Percentiles rank a stretch among this genome's conserved stretches.
Evolutionary conservation across 35 echinoderm and acorn worm species (phyloP).

Genomic region (Heliocidaris tuberculata): DNA sequence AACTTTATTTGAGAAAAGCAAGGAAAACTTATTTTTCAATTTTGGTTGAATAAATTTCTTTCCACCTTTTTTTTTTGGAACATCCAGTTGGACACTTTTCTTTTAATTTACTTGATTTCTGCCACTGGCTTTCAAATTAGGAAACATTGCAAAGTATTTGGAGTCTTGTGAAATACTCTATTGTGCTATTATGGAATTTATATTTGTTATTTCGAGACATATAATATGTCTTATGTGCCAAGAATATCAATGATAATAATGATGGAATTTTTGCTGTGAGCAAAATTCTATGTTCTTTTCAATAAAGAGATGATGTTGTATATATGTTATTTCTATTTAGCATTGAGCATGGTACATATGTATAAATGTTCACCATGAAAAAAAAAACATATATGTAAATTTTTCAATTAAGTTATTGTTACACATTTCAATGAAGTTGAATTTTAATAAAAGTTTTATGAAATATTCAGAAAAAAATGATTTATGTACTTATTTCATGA

Average conservation of each 20-base stretch:
- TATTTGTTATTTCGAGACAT: background rate
- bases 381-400: background rate
- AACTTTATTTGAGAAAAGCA: too few relatives aligned
- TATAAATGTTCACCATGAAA: background rate
- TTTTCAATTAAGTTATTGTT: background rate
- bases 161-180: background rate
- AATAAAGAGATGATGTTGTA: background rate
- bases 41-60: background rate
- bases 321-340: background rate
- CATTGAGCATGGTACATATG: background rate
- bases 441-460: background rate
- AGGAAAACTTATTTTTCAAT: background rate
- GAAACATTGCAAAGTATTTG: background rate
- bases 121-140: background rate
- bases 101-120: background rate
- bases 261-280: background rate
- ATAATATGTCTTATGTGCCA: background rate
- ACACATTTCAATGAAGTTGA: background rate
- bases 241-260: background rate
- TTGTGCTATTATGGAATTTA: background rate
- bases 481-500: too few relatives aligned
- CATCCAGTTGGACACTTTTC: background rate
- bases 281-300: background rate
- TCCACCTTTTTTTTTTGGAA: background rate
- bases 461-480: too few relatives aligned